phyloP scores from a whole-genome alignment of 1,140 invertebrate species.

The Bathynomus jamesi region DNA sequence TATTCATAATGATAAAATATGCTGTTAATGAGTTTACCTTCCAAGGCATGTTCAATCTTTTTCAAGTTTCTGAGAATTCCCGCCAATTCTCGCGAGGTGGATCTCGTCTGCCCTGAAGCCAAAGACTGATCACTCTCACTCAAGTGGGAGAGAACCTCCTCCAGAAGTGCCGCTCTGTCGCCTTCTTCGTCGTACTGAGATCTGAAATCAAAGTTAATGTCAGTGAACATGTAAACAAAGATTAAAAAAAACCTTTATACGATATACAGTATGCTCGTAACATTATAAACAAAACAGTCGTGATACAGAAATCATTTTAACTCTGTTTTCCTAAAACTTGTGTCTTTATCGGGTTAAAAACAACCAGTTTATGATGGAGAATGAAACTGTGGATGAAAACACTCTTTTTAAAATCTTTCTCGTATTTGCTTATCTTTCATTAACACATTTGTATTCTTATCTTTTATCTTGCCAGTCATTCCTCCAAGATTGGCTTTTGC shows the following conservation, averaged over 20 bases:
- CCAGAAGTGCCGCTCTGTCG: constrained; percentile 43
- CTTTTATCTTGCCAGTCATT: too few species aligned
- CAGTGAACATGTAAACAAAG: background rate
- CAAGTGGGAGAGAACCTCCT: constrained; percentile 42
- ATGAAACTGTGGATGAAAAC: too few species aligned
- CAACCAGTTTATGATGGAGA: too few species aligned
- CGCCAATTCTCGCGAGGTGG: constrained; percentile 49
- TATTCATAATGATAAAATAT: background rate
- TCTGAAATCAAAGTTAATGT: constrained; percentile 35
- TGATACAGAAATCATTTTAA: too few species aligned
- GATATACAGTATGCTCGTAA: background rate
- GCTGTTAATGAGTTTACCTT: constrained; percentile 44
- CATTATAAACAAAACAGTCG: too few species aligned
- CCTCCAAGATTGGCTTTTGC: too few species aligned
- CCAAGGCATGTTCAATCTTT: constrained; percentile 52
- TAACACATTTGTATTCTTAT: too few species aligned
- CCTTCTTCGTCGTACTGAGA: constrained; percentile 44
- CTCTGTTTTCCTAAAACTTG: too few species aligned
- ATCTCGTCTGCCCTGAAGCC: constrained; percentile 40
- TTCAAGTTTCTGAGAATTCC: constrained; percentile 54
- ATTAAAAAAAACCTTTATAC: background rate
- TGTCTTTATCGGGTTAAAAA: too few species aligned
- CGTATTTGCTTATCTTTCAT: too few species aligned
- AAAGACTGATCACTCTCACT: constrained; percentile 34
- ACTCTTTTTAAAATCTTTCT: too few species aligned